Conservation (phyloP, 2,888 invertebrate genomes). For the Aquatica leii region DNA sequence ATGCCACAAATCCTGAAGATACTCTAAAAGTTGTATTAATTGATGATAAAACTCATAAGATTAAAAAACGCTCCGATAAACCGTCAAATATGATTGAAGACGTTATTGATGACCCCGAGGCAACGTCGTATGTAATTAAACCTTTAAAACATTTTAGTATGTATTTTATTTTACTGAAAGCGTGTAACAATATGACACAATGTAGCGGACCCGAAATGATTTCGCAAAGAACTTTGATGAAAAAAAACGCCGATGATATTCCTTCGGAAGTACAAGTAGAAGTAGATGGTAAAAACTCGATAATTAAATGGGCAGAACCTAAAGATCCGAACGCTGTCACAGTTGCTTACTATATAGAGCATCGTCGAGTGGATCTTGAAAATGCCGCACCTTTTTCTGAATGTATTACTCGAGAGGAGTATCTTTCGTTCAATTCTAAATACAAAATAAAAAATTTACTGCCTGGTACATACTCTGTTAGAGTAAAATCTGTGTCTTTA, state of each 20-base stretch:
- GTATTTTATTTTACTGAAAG: conserved; percentile 68
- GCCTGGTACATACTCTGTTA: conserved; percentile 67
- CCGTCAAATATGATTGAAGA: conserved; percentile 11
- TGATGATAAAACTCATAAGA: background rate
- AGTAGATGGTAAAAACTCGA: conserved; percentile 39
- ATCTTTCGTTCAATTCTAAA: conserved; percentile 46
- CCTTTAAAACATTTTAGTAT: conserved; percentile 66
- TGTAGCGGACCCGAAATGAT: conserved; percentile 63
- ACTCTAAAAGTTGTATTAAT: background rate
- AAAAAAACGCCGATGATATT: conserved; percentile 59
- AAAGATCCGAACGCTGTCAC: conserved; percentile 70
- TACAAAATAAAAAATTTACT: conserved; percentile 56
- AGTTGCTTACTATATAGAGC: conserved; percentile 69
- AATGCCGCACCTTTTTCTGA: conserved; percentile 54
- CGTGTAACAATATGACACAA: conserved; percentile 63
- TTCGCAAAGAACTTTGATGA: conserved; percentile 61
- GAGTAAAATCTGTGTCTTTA: conserved; percentile 68
- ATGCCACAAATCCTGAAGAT: background rate
- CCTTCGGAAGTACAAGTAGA: conserved; percentile 41
- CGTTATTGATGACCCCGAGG: conserved; percentile 22
- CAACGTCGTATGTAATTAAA: conserved; percentile 45
- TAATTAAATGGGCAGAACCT: conserved; percentile 68
- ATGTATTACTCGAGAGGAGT: conserved; percentile 62
- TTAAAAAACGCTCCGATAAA: conserved; percentile 5
- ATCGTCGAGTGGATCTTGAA: conserved; percentile 57